A percentile compares a stretch with the other conserved stretches of the same genome.
Conservation (phyloP, 2,113 vertebrate genomes). For the Aythya baeri region DNA sequence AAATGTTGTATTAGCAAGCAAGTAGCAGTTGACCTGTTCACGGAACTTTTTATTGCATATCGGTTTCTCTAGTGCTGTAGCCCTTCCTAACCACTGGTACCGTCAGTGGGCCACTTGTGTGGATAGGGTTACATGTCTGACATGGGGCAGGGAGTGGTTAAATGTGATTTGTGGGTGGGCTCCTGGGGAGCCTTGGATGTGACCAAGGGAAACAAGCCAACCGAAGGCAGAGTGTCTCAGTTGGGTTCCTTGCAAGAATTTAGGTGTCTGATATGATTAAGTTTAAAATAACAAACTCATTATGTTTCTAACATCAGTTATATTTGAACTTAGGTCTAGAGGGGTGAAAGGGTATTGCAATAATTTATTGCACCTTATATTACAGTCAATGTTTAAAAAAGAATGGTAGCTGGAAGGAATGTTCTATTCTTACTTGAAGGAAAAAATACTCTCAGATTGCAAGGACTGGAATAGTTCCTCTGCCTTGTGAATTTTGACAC, state of each 20-base stretch:
- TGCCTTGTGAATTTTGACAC: not conserved
- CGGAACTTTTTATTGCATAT: not conserved
- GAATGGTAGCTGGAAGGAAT: conserved; percentile 36
- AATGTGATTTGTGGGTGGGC: not conserved
- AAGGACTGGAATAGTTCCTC: not conserved
- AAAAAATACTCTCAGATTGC: not conserved
- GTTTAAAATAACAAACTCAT: conserved; percentile 50
- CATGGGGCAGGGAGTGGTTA: rapidly evolving
- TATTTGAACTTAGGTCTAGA: conserved; percentile 9
- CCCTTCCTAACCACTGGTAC: not conserved
- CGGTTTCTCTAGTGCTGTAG: not conserved
- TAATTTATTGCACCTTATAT: conserved; percentile 38
- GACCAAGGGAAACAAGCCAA: not conserved
- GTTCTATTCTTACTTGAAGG: conserved; percentile 27
- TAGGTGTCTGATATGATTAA: conserved; percentile 32
- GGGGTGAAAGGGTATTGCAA: conserved; percentile 45
- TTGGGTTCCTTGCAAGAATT: not conserved
- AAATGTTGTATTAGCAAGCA: not conserved
- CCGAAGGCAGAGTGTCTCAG: not conserved
- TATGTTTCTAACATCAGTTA: conserved; percentile 25
- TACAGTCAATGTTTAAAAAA: not conserved
- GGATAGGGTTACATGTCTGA: not conserved
- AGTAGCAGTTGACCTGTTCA: not conserved
- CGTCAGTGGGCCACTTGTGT: rapidly evolving
- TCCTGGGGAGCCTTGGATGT: not conserved